Percentiles rank a stretch among this genome's conserved stretches.
phyloP scores from a whole-genome alignment of 2,797 vertebrate species.

The Tenualosa thibaudeaui region DNA sequence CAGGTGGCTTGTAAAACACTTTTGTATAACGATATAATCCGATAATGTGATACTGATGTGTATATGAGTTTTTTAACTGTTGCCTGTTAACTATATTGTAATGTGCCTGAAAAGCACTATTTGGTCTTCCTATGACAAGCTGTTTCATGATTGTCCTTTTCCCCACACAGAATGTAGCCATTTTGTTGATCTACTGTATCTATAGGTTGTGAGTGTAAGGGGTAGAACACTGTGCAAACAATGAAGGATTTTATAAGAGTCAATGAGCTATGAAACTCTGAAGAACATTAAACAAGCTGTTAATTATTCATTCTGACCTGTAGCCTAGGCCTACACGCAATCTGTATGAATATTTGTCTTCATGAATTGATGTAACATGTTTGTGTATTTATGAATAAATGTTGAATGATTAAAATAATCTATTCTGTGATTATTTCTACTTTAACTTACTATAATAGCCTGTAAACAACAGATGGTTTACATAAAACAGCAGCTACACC shows the following conservation, averaged over 20 bases:
- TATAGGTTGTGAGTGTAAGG: neutral
- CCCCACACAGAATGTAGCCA: neutral
- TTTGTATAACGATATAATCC: slow-evolving; percentile 46
- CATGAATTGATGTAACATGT: neutral
- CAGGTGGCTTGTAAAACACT: slow-evolving; percentile 59
- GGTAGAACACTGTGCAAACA: neutral
- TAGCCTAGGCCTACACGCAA: neutral
- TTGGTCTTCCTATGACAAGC: neutral
- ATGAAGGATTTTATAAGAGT: neutral
- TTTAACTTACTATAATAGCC: neutral
- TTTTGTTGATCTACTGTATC: slow-evolving; percentile 13
- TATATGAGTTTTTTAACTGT: slow-evolving; percentile 44
- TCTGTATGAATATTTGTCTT: neutral
- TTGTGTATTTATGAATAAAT: slow-evolving; percentile 28
- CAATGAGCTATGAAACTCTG: slow-evolving; percentile 13
- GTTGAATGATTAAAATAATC: neutral
- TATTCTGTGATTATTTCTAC: neutral
- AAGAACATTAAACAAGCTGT: slow-evolving; percentile 8
- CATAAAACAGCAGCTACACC: neutral
- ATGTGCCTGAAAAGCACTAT: slow-evolving; percentile 29
- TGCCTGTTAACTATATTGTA: neutral
- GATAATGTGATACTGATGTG: slow-evolving; percentile 71
- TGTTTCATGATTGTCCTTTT: neutral
- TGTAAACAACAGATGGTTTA: neutral
- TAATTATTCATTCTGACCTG: neutral